Base-by-base conservation (phyloP, 2,888 invertebrate species). In the Polyommatus icarus region DNA sequence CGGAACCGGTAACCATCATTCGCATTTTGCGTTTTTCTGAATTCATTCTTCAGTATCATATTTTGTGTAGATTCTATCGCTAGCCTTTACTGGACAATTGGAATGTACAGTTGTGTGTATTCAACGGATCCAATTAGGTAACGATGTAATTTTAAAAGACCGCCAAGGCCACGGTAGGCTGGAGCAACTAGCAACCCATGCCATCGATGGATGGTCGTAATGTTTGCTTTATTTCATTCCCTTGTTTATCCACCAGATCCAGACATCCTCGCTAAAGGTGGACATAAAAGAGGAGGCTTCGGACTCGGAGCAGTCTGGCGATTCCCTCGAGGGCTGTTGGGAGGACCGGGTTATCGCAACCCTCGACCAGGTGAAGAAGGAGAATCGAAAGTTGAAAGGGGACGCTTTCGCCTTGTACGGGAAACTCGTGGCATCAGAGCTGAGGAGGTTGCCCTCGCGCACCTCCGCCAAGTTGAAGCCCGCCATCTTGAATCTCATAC, bases 341-440 rank as follows among this genome's bases (percentile, higher is more conserved):
- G 20, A 59, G 59, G 59, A n/a, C 20, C 7, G 18, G 20, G 59
- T 59, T 2, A 59, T 5, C 59, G 59, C 20, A 59, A 10, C 59
- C n/a, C 59, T 71, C 1, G 10, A 72, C 7, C 71, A 36, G 36
- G 5, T 72, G 1, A 15, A 36, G n/a, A 5, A 20, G 46, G 29
- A 54, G 24, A 75, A 24, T 8, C 20, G 8, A 6, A n/a, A 20
- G 20, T n/a, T 2, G 59, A n/a, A 59, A 10, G 29, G 29, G 6
- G 75, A 75, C 50, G 4, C 4, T 2, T 75, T 50, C 50, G 75
- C 29, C 5, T 50, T 12, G n/a, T 75, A 50, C 12, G 75, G 75
- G 10, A 75, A 50, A 24, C 50, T 50, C 75, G 75, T 75, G 54
- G 75, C 75, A 12, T 24, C 75, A 3, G 75, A 20, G 15, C 10